phyloP scores from a whole-genome alignment of 2,888 invertebrate genomes.

The Yponomeuta cagnagella region DNA sequence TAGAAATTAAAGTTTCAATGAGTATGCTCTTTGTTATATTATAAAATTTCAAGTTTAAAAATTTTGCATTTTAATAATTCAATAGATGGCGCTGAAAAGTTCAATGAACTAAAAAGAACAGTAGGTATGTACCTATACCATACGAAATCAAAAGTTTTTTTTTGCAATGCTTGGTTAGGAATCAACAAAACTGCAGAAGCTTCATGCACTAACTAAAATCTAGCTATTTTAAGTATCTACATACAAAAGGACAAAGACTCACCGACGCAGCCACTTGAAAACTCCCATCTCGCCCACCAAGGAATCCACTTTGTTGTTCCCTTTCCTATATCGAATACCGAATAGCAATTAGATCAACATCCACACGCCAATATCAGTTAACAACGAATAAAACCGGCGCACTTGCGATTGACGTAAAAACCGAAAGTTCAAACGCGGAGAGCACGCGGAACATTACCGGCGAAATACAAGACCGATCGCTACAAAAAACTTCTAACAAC shows the following conservation, averaged over 20 bases:
- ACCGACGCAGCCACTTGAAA: conserved; percentile 72
- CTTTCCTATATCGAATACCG: background rate
- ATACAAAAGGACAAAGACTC: conserved; percentile 33
- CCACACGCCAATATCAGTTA: background rate
- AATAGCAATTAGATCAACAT: conserved; percentile 1
- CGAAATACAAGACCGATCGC: conserved; percentile 50
- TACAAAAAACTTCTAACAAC: conserved; percentile 67
- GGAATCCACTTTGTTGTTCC: conserved; percentile 50
- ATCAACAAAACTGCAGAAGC: background rate
- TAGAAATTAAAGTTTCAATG: too few species aligned
- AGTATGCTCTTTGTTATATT: too few species aligned
- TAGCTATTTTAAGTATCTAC: background rate
- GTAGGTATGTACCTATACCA: too few species aligned
- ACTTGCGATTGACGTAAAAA: conserved; percentile 25
- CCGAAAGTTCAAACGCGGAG: conserved; percentile 40
- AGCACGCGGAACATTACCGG: conserved; percentile 66
- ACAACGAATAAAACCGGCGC: conserved; percentile 20
- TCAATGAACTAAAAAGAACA: too few species aligned
- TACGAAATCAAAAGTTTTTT: too few species aligned
- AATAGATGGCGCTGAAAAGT: too few species aligned
- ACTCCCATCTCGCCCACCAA: conserved; percentile 60
- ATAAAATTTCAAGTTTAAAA: too few species aligned
- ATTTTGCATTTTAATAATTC: too few species aligned
- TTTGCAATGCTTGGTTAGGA: background rate
- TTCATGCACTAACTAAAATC: background rate